Conservation (phyloP, 2,113 vertebrate genomes). For the Procavia capensis region DNA sequence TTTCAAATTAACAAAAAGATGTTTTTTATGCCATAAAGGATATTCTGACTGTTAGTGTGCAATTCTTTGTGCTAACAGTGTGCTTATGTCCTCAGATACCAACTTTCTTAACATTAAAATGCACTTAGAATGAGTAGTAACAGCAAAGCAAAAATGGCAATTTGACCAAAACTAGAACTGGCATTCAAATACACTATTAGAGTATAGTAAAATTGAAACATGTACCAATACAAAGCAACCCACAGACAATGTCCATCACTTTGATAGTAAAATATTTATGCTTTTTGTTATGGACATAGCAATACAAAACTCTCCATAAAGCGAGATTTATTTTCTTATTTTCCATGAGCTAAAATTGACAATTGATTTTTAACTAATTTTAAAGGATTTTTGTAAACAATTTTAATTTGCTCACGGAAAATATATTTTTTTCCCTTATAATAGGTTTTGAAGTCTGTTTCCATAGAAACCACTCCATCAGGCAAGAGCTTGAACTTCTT, state of each 20-base stretch:
- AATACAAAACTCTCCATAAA: background rate
- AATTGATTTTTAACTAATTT: slow-evolving; percentile 49
- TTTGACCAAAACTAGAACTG: background rate
- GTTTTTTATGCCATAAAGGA: background rate
- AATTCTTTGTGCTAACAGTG: background rate
- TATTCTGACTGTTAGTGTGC: background rate
- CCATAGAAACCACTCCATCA: slow-evolving; percentile 55
- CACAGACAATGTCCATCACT: background rate
- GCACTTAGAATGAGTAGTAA: background rate
- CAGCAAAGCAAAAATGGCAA: background rate
- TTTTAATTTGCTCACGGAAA: slow-evolving; percentile 61
- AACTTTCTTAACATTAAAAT: background rate
- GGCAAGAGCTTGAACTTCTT: background rate
- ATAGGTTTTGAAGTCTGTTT: slow-evolving; percentile 65
- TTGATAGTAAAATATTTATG: background rate
- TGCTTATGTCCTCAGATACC: background rate
- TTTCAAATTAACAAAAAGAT: background rate
- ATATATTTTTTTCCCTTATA: slow-evolving; percentile 20
- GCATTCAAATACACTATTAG: background rate
- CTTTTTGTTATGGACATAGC: background rate
- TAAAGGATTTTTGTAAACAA: slow-evolving; percentile 35
- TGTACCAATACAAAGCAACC: background rate
- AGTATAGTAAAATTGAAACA: background rate
- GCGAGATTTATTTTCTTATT: background rate
- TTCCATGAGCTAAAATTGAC: slow-evolving; percentile 3